A percentile compares a stretch with the other conserved stretches of the same genome.
phyloP scores from a whole-genome alignment of 1,140 invertebrate genomes.

The Penaeus indicus region DNA sequence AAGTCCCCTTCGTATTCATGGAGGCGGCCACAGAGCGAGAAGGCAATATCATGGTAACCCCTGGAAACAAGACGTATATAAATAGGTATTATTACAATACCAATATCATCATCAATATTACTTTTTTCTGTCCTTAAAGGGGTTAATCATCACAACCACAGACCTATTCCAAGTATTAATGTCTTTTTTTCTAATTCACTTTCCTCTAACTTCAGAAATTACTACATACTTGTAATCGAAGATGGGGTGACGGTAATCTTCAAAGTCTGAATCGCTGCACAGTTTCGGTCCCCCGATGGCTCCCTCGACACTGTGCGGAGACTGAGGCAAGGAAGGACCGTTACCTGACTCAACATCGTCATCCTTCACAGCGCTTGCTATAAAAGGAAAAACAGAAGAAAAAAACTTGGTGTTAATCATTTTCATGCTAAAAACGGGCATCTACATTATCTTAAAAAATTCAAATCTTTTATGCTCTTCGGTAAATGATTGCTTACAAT shows the following conservation, averaged over 20 bases:
- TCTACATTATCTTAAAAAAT: not conserved
- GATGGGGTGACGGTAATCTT: slow-evolving; percentile 77
- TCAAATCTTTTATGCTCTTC: not conserved
- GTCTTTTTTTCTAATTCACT: not conserved
- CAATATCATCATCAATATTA: not conserved
- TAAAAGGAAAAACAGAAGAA: slow-evolving; percentile 61
- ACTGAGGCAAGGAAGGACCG: slow-evolving; percentile 92
- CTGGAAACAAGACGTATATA: slow-evolving; percentile 67
- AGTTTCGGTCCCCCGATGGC: slow-evolving; percentile 78
- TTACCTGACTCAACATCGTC: slow-evolving; percentile 96
- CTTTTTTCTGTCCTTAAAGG: no score
- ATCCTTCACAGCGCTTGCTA: slow-evolving; percentile 73
- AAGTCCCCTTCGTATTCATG: slow-evolving; percentile 74
- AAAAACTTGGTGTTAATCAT: not conserved
- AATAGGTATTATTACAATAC: slow-evolving; percentile 13
- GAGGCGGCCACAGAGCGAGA: slow-evolving; percentile 87
- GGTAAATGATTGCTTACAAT: no score
- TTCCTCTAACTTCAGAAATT: slow-evolving; percentile 25
- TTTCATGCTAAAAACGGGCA: not conserved
- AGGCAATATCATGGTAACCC: slow-evolving; percentile 76
- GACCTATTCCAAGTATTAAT: no score
- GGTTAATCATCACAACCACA: no score
- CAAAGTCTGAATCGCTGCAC: slow-evolving; percentile 81
- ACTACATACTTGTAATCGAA: slow-evolving; percentile 74
- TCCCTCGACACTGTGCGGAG: slow-evolving; percentile 89